Evolutionary conservation across 2,888 invertebrate species (phyloP).

Genomic region (Ophioninae sp.): DNA sequence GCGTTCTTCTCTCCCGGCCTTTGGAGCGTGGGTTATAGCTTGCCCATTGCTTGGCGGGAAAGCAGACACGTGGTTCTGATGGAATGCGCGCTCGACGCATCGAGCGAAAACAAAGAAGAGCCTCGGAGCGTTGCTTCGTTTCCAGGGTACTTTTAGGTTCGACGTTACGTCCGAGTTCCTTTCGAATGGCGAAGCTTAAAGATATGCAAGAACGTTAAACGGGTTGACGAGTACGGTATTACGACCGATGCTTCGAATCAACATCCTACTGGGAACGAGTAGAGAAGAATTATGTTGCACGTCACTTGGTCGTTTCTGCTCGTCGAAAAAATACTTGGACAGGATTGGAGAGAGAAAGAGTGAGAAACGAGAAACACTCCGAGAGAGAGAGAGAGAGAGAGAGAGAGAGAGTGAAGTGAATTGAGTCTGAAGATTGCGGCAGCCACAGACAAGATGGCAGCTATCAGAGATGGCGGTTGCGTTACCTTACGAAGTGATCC

Average conservation of each 20-base stretch:
- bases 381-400: not conserved
- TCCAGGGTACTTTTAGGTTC: constrained; percentile 13
- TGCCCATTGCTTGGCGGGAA: constrained; percentile 73
- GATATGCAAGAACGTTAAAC: constrained; percentile 8
- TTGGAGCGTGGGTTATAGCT: constrained; percentile 57
- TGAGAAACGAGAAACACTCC: not conserved
- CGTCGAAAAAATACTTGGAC: constrained; percentile 11
- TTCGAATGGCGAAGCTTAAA: constrained; percentile 1
- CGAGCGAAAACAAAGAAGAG: constrained; percentile 48
- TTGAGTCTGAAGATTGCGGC: constrained; percentile 32
- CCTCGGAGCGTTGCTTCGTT: not conserved
- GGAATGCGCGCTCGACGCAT: constrained; percentile 54
- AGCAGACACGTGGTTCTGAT: constrained; percentile 74
- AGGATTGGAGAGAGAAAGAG: not conserved
- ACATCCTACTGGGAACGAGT: constrained; percentile 19
- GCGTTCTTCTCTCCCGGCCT: constrained; percentile 39
- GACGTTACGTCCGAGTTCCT: constrained; percentile 13
- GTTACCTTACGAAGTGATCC: constrained; percentile 65
- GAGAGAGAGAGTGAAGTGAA: not conserved
- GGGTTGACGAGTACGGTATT: constrained; percentile 18
- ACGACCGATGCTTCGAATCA: constrained; percentile 20
- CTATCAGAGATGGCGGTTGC: constrained; percentile 48
- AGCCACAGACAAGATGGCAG: constrained; percentile 42
- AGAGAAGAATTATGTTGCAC: constrained; percentile 22
- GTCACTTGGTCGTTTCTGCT: not conserved